Conservation (phyloP, 2,888 invertebrate genomes). For the Patella depressa region DNA sequence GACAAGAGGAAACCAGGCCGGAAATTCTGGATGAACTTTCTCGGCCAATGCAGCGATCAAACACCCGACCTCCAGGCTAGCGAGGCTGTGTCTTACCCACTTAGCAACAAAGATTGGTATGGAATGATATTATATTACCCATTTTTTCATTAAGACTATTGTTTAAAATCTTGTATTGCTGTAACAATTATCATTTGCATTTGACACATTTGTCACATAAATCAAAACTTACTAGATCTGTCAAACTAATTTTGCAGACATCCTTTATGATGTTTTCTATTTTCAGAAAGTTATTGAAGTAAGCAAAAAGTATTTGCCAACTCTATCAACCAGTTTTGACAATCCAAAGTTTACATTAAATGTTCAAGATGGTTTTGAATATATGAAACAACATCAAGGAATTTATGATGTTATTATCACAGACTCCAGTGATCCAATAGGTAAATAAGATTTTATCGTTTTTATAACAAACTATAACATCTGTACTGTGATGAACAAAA, state of each 20-base stretch:
- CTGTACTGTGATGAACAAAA: no score
- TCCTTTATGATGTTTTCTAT: not conserved
- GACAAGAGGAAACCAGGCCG: no score
- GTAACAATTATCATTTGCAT: no score
- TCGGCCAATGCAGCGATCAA: no score
- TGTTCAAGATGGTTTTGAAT: constrained; percentile 95
- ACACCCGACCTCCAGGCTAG: no score
- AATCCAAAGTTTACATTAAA: constrained; percentile 86
- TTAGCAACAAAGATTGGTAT: no score
- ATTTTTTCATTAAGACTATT: not conserved
- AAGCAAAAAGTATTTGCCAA: constrained; percentile 89
- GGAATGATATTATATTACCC: no score
- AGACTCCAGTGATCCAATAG: constrained; percentile 97
- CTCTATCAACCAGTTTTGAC: constrained; percentile 89
- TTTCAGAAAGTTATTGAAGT: constrained; percentile 84
- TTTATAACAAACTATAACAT: not conserved
- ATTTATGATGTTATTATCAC: constrained; percentile 98
- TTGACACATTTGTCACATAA: no score
- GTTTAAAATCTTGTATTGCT: not conserved
- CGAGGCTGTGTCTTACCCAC: no score
- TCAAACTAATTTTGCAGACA: no score
- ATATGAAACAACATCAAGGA: constrained; percentile 84
- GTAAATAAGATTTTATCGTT: constrained; percentile 71
- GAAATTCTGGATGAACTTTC: no score
- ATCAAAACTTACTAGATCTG: no score